phyloP scores from a whole-genome alignment of 2,888 invertebrate species.

The Acrobasis repandana region DNA sequence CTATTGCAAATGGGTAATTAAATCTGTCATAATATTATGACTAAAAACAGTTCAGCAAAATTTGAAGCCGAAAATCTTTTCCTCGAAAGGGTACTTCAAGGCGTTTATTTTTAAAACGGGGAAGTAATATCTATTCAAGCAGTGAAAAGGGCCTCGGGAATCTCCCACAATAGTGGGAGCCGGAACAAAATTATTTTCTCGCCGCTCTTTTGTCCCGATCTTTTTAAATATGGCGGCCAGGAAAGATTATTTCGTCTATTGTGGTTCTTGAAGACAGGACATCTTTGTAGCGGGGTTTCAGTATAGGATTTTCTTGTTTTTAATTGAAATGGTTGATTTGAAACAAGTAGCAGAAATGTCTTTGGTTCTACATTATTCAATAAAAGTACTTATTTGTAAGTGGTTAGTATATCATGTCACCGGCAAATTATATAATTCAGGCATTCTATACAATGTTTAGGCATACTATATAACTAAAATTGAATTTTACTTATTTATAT shows the following conservation, averaged over 20 bases:
- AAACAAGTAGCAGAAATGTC: background rate
- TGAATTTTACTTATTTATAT: no score
- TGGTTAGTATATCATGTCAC: no score
- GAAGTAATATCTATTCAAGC: constrained; percentile 53
- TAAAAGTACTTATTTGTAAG: no score
- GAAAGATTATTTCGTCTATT: constrained; percentile 55
- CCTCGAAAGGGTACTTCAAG: background rate
- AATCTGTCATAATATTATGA: no score
- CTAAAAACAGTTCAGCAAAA: background rate
- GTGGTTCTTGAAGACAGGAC: constrained; percentile 33
- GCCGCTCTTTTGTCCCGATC: constrained; percentile 58
- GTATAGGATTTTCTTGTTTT: constrained; percentile 6
- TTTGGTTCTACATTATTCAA: no score
- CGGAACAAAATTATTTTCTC: constrained; percentile 74
- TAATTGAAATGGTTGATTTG: background rate
- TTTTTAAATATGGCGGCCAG: constrained; percentile 55
- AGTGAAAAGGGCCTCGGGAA: constrained; percentile 62
- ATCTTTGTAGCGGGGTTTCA: constrained; percentile 6
- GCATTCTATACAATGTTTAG: no score
- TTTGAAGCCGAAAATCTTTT: background rate
- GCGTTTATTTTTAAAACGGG: constrained; percentile 8
- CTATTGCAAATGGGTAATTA: no score
- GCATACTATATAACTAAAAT: no score
- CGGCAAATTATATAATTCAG: no score
- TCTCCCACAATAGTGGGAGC: constrained; percentile 74